Percentiles rank a stretch among this genome's conserved stretches.
Conservation (phyloP, 2,797 vertebrate genomes). For the Sciurus carolinensis region DNA sequence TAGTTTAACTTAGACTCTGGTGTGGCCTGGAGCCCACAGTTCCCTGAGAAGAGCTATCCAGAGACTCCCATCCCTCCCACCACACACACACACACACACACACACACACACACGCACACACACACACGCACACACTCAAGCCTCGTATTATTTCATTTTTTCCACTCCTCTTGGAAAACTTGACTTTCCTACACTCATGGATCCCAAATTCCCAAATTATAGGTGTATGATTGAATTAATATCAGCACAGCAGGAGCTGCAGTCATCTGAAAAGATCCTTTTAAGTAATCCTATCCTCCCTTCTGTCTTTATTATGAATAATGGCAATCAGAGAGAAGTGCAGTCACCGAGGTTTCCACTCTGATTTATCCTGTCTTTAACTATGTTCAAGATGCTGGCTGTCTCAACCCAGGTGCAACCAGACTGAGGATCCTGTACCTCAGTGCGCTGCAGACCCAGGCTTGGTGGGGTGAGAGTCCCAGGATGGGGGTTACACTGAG, state of each 20-base stretch:
- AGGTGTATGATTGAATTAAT: slow-evolving; percentile 2
- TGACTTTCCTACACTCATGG: neutral
- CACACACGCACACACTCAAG: no score
- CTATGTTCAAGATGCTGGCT: neutral
- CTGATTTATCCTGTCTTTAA: neutral
- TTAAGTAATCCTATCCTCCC: neutral
- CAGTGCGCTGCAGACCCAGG: accelerated
- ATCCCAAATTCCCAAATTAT: neutral
- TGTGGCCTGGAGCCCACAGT: neutral
- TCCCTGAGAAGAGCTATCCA: neutral
- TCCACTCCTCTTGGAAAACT: no score
- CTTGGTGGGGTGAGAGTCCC: neutral
- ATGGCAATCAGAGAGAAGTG: neutral
- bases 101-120: no score
- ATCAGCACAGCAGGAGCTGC: neutral
- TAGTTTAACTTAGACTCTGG: neutral
- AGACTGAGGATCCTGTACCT: neutral
- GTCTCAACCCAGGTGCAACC: neutral
- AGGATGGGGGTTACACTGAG: neutral
- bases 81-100: neutral
- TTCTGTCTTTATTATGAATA: slow-evolving; percentile 34
- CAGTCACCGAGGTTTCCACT: neutral
- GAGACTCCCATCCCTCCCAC: no score
- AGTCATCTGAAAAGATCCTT: neutral
- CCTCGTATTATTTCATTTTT: neutral